Evolutionary conservation across 1,140 invertebrate species (phyloP).

Genomic region (Cotesia typhae): DNA sequence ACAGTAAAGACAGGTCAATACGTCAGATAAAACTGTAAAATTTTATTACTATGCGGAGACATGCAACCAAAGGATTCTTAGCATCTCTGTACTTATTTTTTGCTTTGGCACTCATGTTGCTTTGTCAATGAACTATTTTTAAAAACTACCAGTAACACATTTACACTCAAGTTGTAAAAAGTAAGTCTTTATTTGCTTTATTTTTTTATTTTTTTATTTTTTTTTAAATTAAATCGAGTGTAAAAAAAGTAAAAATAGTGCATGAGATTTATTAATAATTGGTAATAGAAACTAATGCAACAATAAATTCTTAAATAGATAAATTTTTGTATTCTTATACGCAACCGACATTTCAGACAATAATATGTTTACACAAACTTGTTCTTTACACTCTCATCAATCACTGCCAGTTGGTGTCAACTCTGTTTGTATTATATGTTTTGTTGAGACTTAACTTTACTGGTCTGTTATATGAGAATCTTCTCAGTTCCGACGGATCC

Average conservation of each 20-base stretch:
- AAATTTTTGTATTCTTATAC: neutral
- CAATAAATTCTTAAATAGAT: neutral
- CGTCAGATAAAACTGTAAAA: conserved; percentile 18
- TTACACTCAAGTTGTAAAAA: neutral
- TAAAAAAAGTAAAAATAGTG: neutral
- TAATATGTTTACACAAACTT: conserved; percentile 63
- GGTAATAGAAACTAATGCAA: neutral
- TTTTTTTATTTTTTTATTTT: neutral
- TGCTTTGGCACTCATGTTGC: conserved; percentile 7
- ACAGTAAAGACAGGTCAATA: conserved; percentile 16
- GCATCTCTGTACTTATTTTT: conserved; percentile 38
- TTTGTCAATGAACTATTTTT: conserved; percentile 4
- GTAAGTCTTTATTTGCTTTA: neutral
- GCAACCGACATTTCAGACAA: conserved; percentile 41
- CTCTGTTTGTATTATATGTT: conserved; percentile 8
- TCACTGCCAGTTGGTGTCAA: conserved; percentile 53
- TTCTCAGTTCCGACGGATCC: neutral
- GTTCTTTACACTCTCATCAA: conserved; percentile 59
- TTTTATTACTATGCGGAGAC: conserved; percentile 56
- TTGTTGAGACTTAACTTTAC: neutral
- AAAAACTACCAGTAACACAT: neutral
- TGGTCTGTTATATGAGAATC: neutral
- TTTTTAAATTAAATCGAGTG: no score
- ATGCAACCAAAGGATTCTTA: conserved; percentile 46
- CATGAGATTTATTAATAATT: no score